Conservation (phyloP, 2,888 invertebrate species). For the Ennomos quercinarius region DNA sequence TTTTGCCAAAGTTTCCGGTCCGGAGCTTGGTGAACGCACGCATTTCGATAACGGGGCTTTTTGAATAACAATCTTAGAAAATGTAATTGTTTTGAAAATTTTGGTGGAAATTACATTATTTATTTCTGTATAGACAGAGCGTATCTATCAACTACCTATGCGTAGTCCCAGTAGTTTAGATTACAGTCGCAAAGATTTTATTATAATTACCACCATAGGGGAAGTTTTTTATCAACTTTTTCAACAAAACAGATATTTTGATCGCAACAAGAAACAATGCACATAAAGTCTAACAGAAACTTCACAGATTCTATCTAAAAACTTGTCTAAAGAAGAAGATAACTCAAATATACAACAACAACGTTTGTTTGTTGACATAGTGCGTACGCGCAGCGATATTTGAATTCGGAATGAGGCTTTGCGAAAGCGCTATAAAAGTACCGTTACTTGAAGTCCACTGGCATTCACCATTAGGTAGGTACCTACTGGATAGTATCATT, state of each 20-base stretch:
- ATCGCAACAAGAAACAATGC: conserved; percentile 4
- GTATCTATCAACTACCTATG: no score
- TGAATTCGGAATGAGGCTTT: conserved; percentile 70
- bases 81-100: neutral
- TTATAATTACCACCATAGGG: no score
- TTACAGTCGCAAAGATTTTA: no score
- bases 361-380: conserved; percentile 62
- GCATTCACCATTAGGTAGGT: conserved; percentile 33
- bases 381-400: conserved; percentile 65
- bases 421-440: conserved; percentile 67
- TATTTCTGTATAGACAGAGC: no score
- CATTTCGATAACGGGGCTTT: conserved; percentile 50
- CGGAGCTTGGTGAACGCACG: conserved; percentile 41
- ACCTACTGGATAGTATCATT: conserved; percentile 7
- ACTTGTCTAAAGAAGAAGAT: conserved; percentile 30
- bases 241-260: conserved; percentile 4
- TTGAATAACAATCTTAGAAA: conserved; percentile 13
- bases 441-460: conserved; percentile 77
- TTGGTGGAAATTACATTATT: no score
- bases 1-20: conserved; percentile 55
- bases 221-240: neutral
- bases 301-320: conserved; percentile 35
- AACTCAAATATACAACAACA: conserved; percentile 42
- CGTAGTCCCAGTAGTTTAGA: no score
- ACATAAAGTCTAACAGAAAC: conserved; percentile 22